Conservation (phyloP, 2,797 vertebrate genomes). For the Anisognathus igniventris region DNA sequence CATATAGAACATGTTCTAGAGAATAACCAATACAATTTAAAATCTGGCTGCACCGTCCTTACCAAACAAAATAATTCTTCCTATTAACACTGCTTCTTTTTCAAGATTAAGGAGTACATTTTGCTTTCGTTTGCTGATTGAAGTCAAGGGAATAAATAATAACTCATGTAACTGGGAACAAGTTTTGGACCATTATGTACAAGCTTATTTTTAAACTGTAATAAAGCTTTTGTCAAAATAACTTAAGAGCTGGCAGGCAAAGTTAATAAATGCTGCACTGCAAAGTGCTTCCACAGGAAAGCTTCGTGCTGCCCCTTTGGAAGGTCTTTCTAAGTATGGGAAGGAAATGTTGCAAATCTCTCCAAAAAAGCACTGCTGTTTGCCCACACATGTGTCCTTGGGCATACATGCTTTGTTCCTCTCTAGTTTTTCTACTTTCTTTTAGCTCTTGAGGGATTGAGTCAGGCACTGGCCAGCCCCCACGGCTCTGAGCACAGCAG, state of each 20-base stretch:
- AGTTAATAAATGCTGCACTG: background rate
- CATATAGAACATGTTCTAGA: background rate
- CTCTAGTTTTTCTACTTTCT: background rate
- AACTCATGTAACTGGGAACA: background rate
- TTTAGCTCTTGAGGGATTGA: background rate
- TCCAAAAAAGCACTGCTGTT: fast-evolving
- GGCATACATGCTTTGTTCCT: background rate
- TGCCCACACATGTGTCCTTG: too few relatives aligned
- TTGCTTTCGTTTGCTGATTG: background rate
- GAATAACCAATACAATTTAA: background rate
- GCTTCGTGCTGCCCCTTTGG: background rate
- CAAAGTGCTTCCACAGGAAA: background rate
- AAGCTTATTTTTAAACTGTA: background rate
- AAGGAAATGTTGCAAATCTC: background rate
- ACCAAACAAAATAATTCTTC: conserved; percentile 11
- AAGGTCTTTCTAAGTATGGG: background rate
- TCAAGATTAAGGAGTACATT: background rate
- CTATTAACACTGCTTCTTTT: background rate
- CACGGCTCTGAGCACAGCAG: background rate
- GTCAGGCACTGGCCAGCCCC: background rate
- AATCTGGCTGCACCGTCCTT: background rate
- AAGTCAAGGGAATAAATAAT: background rate
- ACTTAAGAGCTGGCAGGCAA: background rate
- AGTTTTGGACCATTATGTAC: background rate
- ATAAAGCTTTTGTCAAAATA: conserved; percentile 15